phyloP scores from a whole-genome alignment of 2,113 vertebrate genomes.

The Chaenocephalus aceratus region DNA sequence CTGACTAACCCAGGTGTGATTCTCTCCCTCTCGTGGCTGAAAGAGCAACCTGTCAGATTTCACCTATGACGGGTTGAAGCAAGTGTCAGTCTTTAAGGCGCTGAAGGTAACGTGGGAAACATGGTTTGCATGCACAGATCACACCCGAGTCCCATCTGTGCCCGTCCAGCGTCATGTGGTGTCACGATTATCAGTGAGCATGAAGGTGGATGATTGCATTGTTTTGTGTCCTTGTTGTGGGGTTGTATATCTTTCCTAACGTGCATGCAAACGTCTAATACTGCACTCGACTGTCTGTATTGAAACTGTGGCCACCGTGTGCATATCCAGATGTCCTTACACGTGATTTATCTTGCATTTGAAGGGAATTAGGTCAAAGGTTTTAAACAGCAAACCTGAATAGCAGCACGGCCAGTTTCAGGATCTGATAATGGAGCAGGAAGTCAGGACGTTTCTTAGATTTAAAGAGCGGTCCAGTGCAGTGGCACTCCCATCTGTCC shows the following conservation, averaged over 20 bases:
- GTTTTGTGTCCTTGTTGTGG: slow-evolving; percentile 12
- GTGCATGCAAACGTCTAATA: slow-evolving; percentile 37
- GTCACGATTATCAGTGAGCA: slow-evolving; percentile 51
- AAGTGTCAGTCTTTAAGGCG: slow-evolving; percentile 93
- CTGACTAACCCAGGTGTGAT: slow-evolving; percentile 81
- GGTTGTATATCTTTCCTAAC: slow-evolving; percentile 14
- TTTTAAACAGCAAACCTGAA: neutral
- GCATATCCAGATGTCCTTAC: neutral
- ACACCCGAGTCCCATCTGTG: slow-evolving; percentile 45
- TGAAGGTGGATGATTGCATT: slow-evolving; percentile 48
- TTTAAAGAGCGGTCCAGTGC: neutral
- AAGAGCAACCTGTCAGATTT: slow-evolving; percentile 97
- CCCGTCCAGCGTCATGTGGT: slow-evolving; percentile 40
- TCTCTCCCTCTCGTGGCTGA: slow-evolving; percentile 86
- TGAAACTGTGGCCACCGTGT: too few relatives aligned
- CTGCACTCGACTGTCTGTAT: slow-evolving; percentile 8
- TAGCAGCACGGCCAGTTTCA: neutral
- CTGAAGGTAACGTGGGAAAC: slow-evolving; percentile 92
- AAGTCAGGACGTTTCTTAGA: neutral
- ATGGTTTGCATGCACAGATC: slow-evolving; percentile 60
- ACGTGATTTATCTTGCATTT: neutral
- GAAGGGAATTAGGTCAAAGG: neutral
- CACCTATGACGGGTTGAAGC: slow-evolving; percentile 95
- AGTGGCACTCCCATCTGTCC: too few relatives aligned
- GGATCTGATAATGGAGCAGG: neutral